Base-by-base conservation (phyloP, 2,888 invertebrate genomes). In the Eucera pruinosa region DNA sequence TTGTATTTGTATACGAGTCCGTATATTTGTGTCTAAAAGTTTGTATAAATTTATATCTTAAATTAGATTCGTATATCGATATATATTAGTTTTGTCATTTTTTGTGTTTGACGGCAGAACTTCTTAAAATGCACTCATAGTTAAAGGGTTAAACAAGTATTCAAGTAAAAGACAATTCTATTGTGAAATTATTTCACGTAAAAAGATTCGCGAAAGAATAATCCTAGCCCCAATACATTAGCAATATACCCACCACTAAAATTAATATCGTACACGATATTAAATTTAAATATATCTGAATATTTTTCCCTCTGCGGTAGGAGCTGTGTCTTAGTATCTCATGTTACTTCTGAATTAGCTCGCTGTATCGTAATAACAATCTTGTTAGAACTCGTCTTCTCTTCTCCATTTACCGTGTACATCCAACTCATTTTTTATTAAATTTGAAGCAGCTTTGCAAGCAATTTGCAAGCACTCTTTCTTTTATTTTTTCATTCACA, bases 261-360 rank as follows among this genome's bases (percentile, higher is more conserved):
- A 62, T 41, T 65, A 54, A 33, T 23, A 50, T 11, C 30, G 27
- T 43, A 33, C 20, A 43, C 43, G 54, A 11, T 30, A 47, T 60
- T 58, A 60, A 73, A 70, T 43, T 36, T 27, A 50, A n/a, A n/a
- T n/a, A n/a, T n/a, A n/a, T n/a, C n/a, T 39, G 20, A 45, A 52
- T 57, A 70, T 27, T 58, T 50, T 48, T 74, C 43, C 18, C 25
- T 15, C 15, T n/a, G 25, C 43, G 57, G 41, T 48, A 25, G 27
- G 57, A 54, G 30, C 55, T 25, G n/a, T 13, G 3, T 13, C 45
- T 36, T 13, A 39, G 20, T 52, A 43, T 50, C 58, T 76, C 66
- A 11, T 15, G 55, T 72, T 72, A 72, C 72, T 36, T 45, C 60
- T 55, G 43, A 55, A 61, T 72, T 61, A 55, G 27, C 65, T 43